These are phyloP conservation scores for Panthera leo DNA, from an alignment of 2,113 vertebrate species.

Conservation along the genomic window DNA sequence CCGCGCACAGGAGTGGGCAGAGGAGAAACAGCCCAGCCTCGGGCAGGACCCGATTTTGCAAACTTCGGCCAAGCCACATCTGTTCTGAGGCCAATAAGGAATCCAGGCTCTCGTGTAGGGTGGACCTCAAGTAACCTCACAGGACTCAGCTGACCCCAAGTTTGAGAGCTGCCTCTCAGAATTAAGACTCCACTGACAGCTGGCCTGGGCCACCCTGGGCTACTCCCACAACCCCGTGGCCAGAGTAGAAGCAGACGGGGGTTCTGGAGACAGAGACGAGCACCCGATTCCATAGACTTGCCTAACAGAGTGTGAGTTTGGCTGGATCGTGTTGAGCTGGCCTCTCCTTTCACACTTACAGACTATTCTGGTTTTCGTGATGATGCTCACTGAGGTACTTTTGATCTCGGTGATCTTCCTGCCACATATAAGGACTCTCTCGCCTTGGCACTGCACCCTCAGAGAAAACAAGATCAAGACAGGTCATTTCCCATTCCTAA, in stretches of 20 bases:
- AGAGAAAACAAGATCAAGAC: constrained; percentile 63
- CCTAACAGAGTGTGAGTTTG: background rate
- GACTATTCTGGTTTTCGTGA: constrained; percentile 38
- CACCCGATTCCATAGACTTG: background rate
- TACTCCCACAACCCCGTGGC: background rate
- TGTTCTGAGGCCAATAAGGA: background rate
- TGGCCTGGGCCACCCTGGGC: background rate
- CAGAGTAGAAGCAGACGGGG: background rate
- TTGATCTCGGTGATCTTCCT: constrained; percentile 55
- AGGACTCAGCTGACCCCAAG: background rate
- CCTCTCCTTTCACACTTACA: constrained; percentile 71
- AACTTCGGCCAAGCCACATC: background rate
- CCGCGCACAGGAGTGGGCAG: background rate
- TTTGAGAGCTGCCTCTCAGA: background rate
- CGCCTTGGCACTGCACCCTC: constrained; percentile 78
- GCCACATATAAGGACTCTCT: constrained; percentile 58
- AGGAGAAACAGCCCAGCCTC: background rate
- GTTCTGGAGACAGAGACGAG: background rate
- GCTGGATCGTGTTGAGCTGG: background rate
- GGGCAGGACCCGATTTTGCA: background rate
- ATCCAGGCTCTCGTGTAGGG: background rate
- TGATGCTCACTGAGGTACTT: constrained; percentile 74
- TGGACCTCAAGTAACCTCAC: background rate
- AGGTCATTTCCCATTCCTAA: constrained; percentile 24
- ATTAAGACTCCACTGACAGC: background rate